Conservation (phyloP, 2,113 vertebrate genomes). For the Paedocypris sp. region DNA sequence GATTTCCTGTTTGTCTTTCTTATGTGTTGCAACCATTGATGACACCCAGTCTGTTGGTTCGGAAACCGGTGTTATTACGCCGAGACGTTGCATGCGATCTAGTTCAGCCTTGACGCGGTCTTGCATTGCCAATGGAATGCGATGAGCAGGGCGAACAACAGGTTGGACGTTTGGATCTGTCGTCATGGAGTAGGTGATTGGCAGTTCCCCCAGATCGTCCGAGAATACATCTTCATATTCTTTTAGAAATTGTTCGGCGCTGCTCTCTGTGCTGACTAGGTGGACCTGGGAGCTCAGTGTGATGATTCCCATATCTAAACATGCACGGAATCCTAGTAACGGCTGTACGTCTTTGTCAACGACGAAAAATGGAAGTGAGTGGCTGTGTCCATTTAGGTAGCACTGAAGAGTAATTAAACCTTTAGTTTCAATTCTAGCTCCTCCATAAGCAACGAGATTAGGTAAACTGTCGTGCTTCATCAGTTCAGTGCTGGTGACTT, state of each 20-base stretch:
- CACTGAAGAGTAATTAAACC: constrained; percentile 10
- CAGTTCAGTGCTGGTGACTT: no score
- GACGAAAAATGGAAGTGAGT: constrained; percentile 14
- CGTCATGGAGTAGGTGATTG: constrained; percentile 25
- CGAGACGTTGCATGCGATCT: no score
- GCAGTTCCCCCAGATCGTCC: constrained; percentile 15
- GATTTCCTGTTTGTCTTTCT: no score
- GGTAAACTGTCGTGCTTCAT: no score
- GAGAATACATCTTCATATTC: constrained; percentile 18
- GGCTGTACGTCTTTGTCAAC: constrained; percentile 24
- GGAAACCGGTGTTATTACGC: no score
- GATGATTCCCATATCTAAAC: constrained; percentile 16
- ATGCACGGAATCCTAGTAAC: constrained; percentile 16
- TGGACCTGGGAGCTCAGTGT: constrained; percentile 15
- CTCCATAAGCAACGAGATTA: constrained; percentile 11
- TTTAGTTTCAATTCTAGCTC: not conserved
- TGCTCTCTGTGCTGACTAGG: not conserved
- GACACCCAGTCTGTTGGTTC: no score
- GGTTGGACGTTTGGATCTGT: constrained; percentile 11
- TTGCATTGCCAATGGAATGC: constrained; percentile 9
- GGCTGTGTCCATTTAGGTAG: not conserved
- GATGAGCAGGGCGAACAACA: not conserved
- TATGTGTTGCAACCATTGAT: no score
- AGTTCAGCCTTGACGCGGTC: not conserved
- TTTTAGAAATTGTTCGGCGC: not conserved